Conservation (phyloP, 2,797 vertebrate species). For the Acanthopagrus latus region DNA sequence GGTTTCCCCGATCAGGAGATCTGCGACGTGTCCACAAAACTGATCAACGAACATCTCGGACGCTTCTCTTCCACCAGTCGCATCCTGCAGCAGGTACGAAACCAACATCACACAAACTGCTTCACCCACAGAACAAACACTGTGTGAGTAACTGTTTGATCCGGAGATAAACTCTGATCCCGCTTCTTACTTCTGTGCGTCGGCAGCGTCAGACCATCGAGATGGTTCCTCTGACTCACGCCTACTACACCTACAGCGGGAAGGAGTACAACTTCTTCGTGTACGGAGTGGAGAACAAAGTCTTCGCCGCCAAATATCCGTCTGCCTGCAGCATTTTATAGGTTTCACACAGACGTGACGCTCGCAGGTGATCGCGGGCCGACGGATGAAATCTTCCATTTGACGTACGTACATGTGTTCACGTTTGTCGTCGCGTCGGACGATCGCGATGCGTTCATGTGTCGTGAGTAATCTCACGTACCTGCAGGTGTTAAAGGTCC, state of each 20-base stretch:
- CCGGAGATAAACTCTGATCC: too few relatives aligned
- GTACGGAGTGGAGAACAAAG: slow-evolving; percentile 87
- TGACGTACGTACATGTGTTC: neutral
- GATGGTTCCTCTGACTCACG: slow-evolving; percentile 89
- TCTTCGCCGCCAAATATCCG: slow-evolving; percentile 84
- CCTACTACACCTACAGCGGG: slow-evolving; percentile 83
- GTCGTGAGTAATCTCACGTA: neutral
- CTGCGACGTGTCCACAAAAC: slow-evolving; percentile 74
- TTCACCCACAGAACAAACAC: neutral
- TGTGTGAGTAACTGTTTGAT: too few relatives aligned
- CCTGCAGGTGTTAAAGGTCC: too few relatives aligned
- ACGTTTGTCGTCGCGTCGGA: neutral
- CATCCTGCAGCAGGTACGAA: slow-evolving; percentile 85
- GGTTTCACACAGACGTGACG: neutral
- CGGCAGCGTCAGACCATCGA: slow-evolving; percentile 88
- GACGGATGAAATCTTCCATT: neutral
- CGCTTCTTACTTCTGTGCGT: neutral
- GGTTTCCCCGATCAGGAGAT: slow-evolving; percentile 86
- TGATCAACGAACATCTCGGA: slow-evolving; percentile 78
- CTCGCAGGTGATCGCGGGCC: too few relatives aligned
- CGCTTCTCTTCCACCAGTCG: slow-evolving; percentile 76
- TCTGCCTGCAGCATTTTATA: slow-evolving; percentile 79
- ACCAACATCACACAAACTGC: neutral
- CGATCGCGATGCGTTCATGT: too few relatives aligned
- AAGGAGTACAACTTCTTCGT: slow-evolving; percentile 85